Evolutionary conservation across 2,113 vertebrate genomes (phyloP).

Genomic region (Axis porcinus): DNA sequence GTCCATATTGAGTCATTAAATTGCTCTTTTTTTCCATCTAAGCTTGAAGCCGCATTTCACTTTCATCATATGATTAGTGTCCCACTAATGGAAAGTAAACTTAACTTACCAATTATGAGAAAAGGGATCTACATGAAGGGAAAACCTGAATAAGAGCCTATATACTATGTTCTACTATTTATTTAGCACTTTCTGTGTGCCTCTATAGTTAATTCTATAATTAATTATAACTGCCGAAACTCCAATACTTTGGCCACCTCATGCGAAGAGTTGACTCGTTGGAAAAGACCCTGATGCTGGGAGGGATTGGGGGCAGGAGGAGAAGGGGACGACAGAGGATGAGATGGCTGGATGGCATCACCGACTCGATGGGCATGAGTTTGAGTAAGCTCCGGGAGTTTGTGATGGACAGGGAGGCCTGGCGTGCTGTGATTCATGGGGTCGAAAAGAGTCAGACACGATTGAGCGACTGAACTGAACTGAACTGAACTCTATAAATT

Average conservation of each 20-base stretch:
- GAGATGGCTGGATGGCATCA: no score
- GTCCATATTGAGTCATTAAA: neutral
- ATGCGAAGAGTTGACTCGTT: no score
- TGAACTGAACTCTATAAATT: neutral
- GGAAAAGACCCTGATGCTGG: no score
- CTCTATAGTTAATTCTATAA: neutral
- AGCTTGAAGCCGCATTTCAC: neutral
- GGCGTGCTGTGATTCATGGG: no score
- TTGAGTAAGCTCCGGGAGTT: no score
- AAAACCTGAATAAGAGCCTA: neutral
- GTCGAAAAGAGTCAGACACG: no score
- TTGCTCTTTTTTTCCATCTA: neutral
- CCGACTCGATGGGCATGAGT: no score
- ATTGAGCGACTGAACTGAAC: no score
- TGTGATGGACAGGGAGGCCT: no score
- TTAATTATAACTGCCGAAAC: neutral
- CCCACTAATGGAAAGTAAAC: neutral
- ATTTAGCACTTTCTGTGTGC: neutral
- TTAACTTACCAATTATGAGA: neutral
- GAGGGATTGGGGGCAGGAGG: no score
- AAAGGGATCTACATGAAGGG: neutral
- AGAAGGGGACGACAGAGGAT: no score
- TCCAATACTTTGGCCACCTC: no score
- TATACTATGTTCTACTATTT: neutral
- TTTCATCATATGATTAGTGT: neutral